A percentile compares a stretch with the other conserved stretches of the same genome.
Conservation (phyloP, 2,113 vertebrate species). For the Saimiri boliviensis region DNA sequence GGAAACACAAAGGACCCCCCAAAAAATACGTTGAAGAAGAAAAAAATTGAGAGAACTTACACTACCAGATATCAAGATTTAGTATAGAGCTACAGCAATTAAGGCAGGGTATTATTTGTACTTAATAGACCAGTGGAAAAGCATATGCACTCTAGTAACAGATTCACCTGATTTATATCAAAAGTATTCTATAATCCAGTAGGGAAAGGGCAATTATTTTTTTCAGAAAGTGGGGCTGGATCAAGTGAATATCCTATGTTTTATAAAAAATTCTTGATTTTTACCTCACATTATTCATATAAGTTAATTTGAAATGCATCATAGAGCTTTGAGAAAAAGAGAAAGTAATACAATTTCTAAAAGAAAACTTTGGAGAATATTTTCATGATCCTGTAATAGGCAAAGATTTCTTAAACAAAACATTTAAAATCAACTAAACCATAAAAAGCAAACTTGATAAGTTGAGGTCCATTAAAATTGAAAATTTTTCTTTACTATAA, state of each 20-base stretch:
- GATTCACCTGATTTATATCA: background rate
- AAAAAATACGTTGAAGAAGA: background rate
- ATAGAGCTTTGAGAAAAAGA: background rate
- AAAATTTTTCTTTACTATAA: slow-evolving; percentile 11
- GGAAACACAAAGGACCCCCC: background rate
- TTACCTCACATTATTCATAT: background rate
- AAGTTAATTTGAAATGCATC: slow-evolving; percentile 31
- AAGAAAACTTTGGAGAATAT: background rate
- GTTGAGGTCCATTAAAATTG: background rate
- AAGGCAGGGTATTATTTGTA: background rate
- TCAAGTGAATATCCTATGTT: background rate
- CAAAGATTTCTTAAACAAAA: slow-evolving; percentile 19
- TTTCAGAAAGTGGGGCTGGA: background rate
- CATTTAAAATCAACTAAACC: background rate
- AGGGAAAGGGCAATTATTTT: background rate
- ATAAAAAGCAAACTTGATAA: slow-evolving; percentile 17
- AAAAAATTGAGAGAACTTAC: background rate
- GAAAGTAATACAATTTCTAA: slow-evolving; percentile 18
- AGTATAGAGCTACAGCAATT: background rate
- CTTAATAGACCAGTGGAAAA: background rate
- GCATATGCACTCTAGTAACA: background rate
- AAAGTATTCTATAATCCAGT: background rate
- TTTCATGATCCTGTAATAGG: background rate
- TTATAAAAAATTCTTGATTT: background rate
- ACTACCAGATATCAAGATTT: background rate